Percentiles rank a stretch among this genome's conserved stretches.
phyloP scores from a whole-genome alignment of 2,113 vertebrate species.

The Brachionichthys hirsutus region DNA sequence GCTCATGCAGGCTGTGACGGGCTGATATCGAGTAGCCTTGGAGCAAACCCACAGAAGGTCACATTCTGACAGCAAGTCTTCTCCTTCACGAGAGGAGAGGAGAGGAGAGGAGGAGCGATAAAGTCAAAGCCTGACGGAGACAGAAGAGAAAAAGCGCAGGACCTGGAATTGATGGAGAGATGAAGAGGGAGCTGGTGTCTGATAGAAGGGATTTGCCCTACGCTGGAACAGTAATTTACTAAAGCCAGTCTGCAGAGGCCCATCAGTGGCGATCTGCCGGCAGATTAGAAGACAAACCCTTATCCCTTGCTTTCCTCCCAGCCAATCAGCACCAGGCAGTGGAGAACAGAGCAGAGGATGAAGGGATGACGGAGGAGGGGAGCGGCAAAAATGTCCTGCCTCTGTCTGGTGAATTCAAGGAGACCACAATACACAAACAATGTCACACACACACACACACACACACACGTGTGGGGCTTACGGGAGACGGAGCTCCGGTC shows the following conservation, averaged over 20 bases:
- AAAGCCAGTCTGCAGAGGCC: constrained; percentile 75
- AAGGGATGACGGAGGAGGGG: constrained; percentile 45
- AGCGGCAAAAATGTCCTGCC: constrained; percentile 34
- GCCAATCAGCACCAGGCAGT: constrained; percentile 60
- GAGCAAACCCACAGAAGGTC: constrained; percentile 23
- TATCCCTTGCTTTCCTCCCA: constrained; percentile 59
- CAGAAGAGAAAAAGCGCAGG: constrained; percentile 46
- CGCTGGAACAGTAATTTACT: constrained; percentile 77
- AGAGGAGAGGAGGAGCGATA: constrained; percentile 41
- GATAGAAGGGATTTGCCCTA: constrained; percentile 76
- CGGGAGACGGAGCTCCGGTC: constrained; percentile 43
- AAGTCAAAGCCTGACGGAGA: constrained; percentile 57
- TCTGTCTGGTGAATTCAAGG: constrained; percentile 38
- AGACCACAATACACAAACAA: constrained; percentile 32
- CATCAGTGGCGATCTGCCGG: constrained; percentile 74
- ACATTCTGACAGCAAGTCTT: constrained; percentile 31
- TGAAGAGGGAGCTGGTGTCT: constrained; percentile 63
- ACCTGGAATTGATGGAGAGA: constrained; percentile 51
- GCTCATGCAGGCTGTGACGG: constrained; percentile 2
- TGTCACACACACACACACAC: background rate
- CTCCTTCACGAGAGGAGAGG: constrained; percentile 10
- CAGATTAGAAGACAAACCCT: constrained; percentile 74
- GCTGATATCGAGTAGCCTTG: constrained; percentile 24
- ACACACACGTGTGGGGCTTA: constrained; percentile 9
- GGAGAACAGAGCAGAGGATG: constrained; percentile 49